A percentile compares a stretch with the other conserved stretches of the same genome.
Conservation (phyloP, 2,888 invertebrate genomes). For the Chymomyza caudatula region DNA sequence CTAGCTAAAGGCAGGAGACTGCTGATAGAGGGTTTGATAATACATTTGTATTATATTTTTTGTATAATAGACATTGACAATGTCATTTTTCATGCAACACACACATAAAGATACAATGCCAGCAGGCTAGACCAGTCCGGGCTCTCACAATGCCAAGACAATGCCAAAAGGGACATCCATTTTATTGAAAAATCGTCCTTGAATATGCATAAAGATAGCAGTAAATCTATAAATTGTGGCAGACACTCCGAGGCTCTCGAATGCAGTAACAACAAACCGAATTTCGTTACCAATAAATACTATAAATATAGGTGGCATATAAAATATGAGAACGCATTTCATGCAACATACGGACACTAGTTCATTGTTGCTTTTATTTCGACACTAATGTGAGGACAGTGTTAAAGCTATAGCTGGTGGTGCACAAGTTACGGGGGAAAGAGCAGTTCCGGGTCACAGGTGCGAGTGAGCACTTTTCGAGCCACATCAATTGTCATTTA, state of each 20-base stretch:
- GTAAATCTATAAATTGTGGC: neutral
- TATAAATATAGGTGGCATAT: neutral
- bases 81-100: slow-evolving; percentile 57
- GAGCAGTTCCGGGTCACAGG: too few species aligned
- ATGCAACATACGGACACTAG: slow-evolving; percentile 7
- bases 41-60: slow-evolving; percentile 57
- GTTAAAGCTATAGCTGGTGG: too few species aligned
- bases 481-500: slow-evolving; percentile 62
- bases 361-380: neutral
- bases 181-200: neutral
- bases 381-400: neutral
- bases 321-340: slow-evolving; percentile 8
- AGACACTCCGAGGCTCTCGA: slow-evolving; percentile 4
- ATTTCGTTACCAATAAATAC: neutral
- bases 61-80: slow-evolving; percentile 59
- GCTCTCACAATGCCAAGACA: neutral
- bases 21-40: slow-evolving; percentile 17
- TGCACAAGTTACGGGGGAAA: too few species aligned
- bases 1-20: neutral
- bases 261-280: neutral
- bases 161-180: neutral
- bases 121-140: too few species aligned
- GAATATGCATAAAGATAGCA: neutral
- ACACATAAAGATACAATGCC: too few species aligned
- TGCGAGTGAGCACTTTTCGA: slow-evolving; percentile 44